Base-by-base conservation (phyloP, 2,113 vertebrate genomes). In the Oenanthe oenanthe region DNA sequence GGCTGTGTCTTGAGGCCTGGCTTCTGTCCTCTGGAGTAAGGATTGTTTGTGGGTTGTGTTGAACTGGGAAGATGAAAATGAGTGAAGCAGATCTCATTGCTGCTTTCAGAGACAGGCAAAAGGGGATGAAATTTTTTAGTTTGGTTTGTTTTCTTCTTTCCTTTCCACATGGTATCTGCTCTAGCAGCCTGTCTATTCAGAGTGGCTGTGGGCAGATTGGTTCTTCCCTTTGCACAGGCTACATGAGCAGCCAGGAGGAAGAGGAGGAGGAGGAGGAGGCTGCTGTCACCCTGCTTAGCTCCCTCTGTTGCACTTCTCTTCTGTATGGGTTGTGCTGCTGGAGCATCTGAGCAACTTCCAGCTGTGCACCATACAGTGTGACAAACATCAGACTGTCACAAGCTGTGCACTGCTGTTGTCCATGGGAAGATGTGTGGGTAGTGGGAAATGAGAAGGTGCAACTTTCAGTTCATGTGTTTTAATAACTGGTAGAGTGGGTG, bases 281-380 rank as follows among this genome's bases (percentile, higher is more conserved):
- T 29, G 13, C 66, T 72, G 42, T 58, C 31, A 56, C 17, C 45
- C 40, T 82, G 31, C 78, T 38, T 65, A 21, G 9, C 67, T 48
- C 31, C 16, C 29, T 34, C n/a, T 79, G 36, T 40, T 73, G 7
- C 47, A 20, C 19, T 88, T 89, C 70, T 34, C 9, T 88, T 85
- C 67, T 50, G 5, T 21, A 29, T 3, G 20, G 13, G 7, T 86
- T 79, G 31, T 36, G n/a, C 21, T 72, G 50, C 48, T 88, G 75
- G 66, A 88, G n/a, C 28, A 53, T 73, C 71, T 79, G 54, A 88
- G 54, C 31, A 77, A n/a, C 48, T 51, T 94, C 56, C 68, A 88
- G 8, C 71, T 72, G 19, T 48, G 58, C 78, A 21, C 38, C 1
- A 0, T 28, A 25, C n/a, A 77, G 68, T 54, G 22, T 50, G 38